A percentile compares a stretch with the other conserved stretches of the same genome.
Evolutionary conservation across 2,888 invertebrate genomes (phyloP).

Genomic region (Tinea semifulvella): DNA sequence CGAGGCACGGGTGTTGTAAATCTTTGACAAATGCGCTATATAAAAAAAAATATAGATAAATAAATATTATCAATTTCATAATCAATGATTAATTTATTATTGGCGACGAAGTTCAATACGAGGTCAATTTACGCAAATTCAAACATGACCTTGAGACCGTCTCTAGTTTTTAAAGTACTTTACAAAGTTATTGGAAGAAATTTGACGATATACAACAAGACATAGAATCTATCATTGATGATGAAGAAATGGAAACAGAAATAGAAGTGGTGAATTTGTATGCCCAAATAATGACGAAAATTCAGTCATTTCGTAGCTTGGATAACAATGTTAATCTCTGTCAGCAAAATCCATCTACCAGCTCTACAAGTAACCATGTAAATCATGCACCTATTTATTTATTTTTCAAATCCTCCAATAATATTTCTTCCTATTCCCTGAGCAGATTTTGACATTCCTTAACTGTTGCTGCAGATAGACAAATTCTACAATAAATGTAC

Average conservation of each 20-base stretch:
- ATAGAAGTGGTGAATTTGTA: too few relatives aligned
- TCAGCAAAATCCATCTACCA: neutral
- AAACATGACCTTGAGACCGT: neutral
- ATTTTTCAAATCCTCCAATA: neutral
- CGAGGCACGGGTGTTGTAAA: too few relatives aligned
- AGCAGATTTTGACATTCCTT: too few relatives aligned
- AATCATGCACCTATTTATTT: neutral
- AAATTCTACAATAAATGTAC: too few relatives aligned
- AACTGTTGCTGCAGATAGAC: too few relatives aligned
- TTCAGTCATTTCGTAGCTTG: neutral
- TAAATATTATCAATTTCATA: neutral
- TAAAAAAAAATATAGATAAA: neutral
- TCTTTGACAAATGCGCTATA: too few relatives aligned
- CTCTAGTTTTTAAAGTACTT: too few relatives aligned
- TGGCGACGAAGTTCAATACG: neutral
- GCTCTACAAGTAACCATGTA: neutral
- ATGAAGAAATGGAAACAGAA: neutral
- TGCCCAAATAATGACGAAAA: too few relatives aligned
- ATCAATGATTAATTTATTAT: neutral
- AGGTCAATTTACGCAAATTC: neutral
- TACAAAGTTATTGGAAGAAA: too few relatives aligned
- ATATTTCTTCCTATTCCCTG: too few relatives aligned
- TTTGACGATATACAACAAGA: too few relatives aligned
- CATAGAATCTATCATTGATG: neutral
- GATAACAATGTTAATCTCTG: neutral